These are phyloP conservation scores for Habrosyne pyritoides DNA, from an alignment of 2,888 invertebrate species.

Conservation along the genomic window DNA sequence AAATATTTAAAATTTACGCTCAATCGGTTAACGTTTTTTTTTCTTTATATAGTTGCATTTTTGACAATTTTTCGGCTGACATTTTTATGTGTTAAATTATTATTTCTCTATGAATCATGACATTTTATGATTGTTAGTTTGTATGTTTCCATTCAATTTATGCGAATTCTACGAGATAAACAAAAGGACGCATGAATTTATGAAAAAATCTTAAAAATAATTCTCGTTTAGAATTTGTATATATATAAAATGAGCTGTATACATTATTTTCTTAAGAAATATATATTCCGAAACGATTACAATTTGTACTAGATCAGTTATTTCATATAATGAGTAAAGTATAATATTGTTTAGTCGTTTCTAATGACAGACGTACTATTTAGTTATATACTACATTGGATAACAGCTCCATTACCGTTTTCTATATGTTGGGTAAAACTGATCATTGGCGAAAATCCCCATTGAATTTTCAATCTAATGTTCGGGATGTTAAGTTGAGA, in stretches of 20 bases:
- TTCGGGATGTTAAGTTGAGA: background rate
- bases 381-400: background rate
- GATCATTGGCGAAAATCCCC: background rate
- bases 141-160: background rate
- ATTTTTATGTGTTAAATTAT: constrained; percentile 22
- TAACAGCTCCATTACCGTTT: background rate
- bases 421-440: background rate
- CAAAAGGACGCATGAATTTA: too few relatives aligned
- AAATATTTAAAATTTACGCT: constrained; percentile 30
- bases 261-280: constrained; percentile 11
- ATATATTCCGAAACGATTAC: constrained; percentile 44
- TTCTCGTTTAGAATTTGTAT: background rate
- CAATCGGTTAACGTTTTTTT: constrained; percentile 28
- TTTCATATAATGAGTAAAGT: constrained; percentile 58
- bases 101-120: constrained; percentile 5
- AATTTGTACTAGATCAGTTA: constrained; percentile 67
- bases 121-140: background rate
- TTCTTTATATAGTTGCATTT: constrained; percentile 14
- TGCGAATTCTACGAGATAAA: background rate
- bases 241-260: constrained; percentile 4
- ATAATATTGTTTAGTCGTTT: constrained; percentile 60
- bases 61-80: constrained; percentile 1
- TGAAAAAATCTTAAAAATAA: too few relatives aligned
- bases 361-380: constrained; percentile 12
- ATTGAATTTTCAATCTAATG: constrained; percentile 1